Base-by-base conservation (phyloP, 2,797 vertebrate species). In the Myotis daubentonii region DNA sequence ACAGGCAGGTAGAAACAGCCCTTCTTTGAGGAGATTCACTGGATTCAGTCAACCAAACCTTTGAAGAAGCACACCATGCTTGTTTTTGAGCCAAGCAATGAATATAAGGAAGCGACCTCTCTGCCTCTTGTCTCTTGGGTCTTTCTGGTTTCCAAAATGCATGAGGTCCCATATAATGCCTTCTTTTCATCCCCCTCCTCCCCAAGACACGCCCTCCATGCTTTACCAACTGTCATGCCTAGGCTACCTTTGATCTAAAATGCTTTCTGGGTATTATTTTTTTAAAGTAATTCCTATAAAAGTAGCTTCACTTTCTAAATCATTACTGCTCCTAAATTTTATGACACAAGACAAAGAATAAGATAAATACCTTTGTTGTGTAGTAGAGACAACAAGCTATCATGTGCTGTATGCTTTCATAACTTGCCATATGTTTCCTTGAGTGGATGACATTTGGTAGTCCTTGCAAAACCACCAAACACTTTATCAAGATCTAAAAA, bases 401-500 rank as follows among this genome's bases (percentile, higher is more conserved):
- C 99, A 99, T 99, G 95, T 99, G 99, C 94, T 99, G 98, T 20
- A 99, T 90, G 30, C 98, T 98, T 95, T 99, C 99, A 62, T 98
- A 97, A 89, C 98, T 98, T 51, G 94, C 95, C 95, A 87, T 71
- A 13, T 98, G 78, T 87, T 98, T 98, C 96, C 97, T 99, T 68
- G 98, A 98, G 96, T 98, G 98, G 87, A 98, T 91, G 89, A 96
- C 78, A 94, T 36, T 96, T 95, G 98, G 98, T 93, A 99, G 98
- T 97, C 99, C 98, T 98, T 99, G 99, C 94, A 99, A 98, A 95
- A 99, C 98, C 76, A 98, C 97, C 88, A 99, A 96, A 93, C 99
- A 99, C 95, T 99, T 99, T 81, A 98, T 98, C 68, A 99, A 98
- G 82, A 99, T 99, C 99, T 99, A 96, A 95, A 98, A 98, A 98